phyloP scores from a whole-genome alignment of 2,888 invertebrate species.

The Suillia variegata region DNA sequence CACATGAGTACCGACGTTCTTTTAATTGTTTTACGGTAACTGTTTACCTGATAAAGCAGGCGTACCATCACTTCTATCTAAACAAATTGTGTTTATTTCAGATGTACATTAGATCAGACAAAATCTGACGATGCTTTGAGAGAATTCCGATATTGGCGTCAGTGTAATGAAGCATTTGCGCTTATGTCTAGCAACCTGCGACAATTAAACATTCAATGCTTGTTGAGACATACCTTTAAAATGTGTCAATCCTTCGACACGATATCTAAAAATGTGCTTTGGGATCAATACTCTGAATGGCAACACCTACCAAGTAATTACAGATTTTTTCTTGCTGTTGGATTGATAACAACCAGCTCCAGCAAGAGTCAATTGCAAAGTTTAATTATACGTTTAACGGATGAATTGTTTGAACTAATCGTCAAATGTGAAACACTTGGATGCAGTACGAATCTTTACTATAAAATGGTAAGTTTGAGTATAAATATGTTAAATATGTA shows the following conservation, averaged over 20 bases:
- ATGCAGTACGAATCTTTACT: slow-evolving; percentile 28
- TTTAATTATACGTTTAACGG: not conserved
- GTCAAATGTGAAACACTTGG: not conserved
- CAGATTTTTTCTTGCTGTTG: slow-evolving; percentile 7
- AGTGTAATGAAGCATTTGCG: slow-evolving; percentile 34
- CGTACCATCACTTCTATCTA: not conserved
- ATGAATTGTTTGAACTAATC: not conserved
- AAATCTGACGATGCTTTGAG: slow-evolving; percentile 11
- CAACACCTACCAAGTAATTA: not conserved
- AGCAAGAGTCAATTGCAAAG: not conserved
- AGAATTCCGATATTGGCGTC: slow-evolving; percentile 30
- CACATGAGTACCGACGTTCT: slow-evolving; percentile 40
- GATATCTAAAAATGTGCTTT: slow-evolving; percentile 6
- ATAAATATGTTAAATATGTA: not conserved
- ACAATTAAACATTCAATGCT: slow-evolving; percentile 33
- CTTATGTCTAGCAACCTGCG: slow-evolving; percentile 32
- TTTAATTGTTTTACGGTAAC: slow-evolving; percentile 35
- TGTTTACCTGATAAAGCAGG: not conserved
- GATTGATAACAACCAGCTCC: slow-evolving; percentile 6
- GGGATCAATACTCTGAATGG: not conserved
- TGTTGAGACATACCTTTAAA: slow-evolving; percentile 24
- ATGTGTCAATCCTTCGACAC: slow-evolving; percentile 1
- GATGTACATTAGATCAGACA: no score
- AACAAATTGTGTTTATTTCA: slow-evolving; percentile 10
- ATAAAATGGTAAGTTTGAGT: slow-evolving; percentile 35